Percentiles rank a stretch among this genome's conserved stretches.
Conservation (phyloP, 1,140 invertebrate species). For the Zaprionus camerounensis region DNA sequence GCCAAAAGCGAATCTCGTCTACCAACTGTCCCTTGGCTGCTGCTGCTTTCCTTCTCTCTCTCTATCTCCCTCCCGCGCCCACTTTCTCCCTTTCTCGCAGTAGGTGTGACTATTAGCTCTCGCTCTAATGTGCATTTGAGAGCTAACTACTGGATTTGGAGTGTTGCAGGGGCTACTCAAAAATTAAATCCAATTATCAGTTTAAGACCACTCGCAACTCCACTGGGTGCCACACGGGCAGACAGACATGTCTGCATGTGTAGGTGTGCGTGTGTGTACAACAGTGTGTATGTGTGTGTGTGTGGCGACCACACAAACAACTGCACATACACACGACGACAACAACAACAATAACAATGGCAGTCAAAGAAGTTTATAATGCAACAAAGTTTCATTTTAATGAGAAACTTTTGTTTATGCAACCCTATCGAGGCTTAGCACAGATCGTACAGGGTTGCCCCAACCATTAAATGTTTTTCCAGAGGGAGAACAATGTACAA, state of each 20-base stretch:
- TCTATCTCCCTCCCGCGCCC: too few relatives aligned
- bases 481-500: conserved; percentile 39
- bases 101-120: conserved; percentile 48
- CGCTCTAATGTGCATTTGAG: conserved; percentile 35
- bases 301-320: conserved; percentile 37
- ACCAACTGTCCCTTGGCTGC: not conserved
- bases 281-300: conserved; percentile 11
- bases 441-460: conserved; percentile 28
- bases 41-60: not conserved
- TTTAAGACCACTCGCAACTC: conserved; percentile 73
- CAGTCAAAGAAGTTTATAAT: conserved; percentile 59
- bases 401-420: conserved; percentile 79
- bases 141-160: conserved; percentile 44
- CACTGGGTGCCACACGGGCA: conserved; percentile 41
- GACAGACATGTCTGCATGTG: conserved; percentile 37
- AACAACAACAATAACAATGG: conserved; percentile 35
- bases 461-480: conserved; percentile 12
- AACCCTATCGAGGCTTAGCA: conserved; percentile 27
- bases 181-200: conserved; percentile 83
- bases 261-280: not conserved
- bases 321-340: conserved; percentile 3
- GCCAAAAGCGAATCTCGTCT: conserved; percentile 47
- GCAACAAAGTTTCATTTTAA: conserved; percentile 80
- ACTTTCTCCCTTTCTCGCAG: too few relatives aligned
- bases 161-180: conserved; percentile 59